Base-by-base conservation (phyloP, 1,140 invertebrate genomes). In the Holcopasites calliopsidis region DNA sequence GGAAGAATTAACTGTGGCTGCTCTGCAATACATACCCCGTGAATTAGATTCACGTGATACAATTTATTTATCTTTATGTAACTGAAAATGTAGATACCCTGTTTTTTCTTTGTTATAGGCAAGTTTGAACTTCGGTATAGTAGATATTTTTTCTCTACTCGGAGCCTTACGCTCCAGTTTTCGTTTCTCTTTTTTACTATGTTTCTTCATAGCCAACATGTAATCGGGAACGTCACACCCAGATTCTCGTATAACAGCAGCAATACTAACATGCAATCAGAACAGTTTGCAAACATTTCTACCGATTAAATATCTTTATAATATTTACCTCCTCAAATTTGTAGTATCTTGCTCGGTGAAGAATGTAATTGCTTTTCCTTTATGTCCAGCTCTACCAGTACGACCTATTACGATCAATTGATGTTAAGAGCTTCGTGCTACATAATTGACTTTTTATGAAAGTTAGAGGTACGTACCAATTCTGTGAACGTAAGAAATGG, bases 401-500 rank as follows among this genome's bases (percentile, higher is more conserved):
- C 99, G 92, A 40, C 98, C 97, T 92, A 26, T 64, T 33, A 58
- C 33, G 47, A 55, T 23, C 11, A 74, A 58, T 42, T 47, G 11
- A 47, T n/a, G 2, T 69, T 75, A 4, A 49, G 1, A 26, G 21
- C 38, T 16, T 50, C 31, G 0, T 38, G 1, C 35, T 1, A 31
- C 28, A 8, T 26, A 31, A 2, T 3, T 23, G 11, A 16, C 42
- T 16, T 4, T 4, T 7, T 0, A 55, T 35, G 0, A 10, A 38
- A 66, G 42, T 65, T 38, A 18, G 13, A n/a, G n/a, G 40, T 77
- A 82, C 85, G 77, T 90, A 93, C 95, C 96, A 82, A 97, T 95
- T 83, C 97, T 94, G 92, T 99, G 99, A 82, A 99, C 96, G 86
- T 99, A 99, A 21, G 97, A 96, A 72, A 99, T 96, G 50, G 96